A percentile compares a stretch with the other conserved stretches of the same genome.
Evolutionary conservation across 2,797 vertebrate species (phyloP).

Genomic region (Brachymystax lenok): DNA sequence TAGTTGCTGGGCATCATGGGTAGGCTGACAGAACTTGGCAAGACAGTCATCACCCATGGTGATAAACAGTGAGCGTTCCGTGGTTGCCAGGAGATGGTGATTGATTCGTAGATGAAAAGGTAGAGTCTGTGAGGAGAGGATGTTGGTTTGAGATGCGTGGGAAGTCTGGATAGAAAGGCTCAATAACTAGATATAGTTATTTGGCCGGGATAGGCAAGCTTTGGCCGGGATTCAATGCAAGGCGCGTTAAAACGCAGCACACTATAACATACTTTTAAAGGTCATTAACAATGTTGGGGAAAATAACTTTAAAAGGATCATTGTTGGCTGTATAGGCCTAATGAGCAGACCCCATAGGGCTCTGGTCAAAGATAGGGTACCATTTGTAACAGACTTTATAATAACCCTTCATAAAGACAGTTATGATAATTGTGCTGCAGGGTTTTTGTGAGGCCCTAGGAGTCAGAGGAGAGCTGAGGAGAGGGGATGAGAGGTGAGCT

Average conservation of each 20-base stretch:
- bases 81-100: conserved; percentile 7
- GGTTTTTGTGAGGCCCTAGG: too few relatives aligned
- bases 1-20: conserved; percentile 19
- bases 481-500: background rate
- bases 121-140: background rate
- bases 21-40: conserved; percentile 41
- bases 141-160: background rate
- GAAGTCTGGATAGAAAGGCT: background rate
- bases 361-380: too few relatives aligned
- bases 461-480: too few relatives aligned
- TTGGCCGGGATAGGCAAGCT: too few relatives aligned
- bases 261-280: background rate
- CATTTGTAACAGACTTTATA: too few relatives aligned
- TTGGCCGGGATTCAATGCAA: background rate
- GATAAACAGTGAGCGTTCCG: conserved; percentile 25
- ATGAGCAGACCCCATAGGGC: too few relatives aligned
- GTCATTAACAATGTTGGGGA: too few relatives aligned
- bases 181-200: background rate
- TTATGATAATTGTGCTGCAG: too few relatives aligned
- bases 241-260: background rate
- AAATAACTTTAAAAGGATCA: too few relatives aligned
- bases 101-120: background rate
- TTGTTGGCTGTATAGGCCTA: too few relatives aligned
- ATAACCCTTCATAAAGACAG: too few relatives aligned
- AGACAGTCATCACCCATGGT: conserved; percentile 31